Conservation (phyloP, 2,113 vertebrate species). For the Serinus canaria region DNA sequence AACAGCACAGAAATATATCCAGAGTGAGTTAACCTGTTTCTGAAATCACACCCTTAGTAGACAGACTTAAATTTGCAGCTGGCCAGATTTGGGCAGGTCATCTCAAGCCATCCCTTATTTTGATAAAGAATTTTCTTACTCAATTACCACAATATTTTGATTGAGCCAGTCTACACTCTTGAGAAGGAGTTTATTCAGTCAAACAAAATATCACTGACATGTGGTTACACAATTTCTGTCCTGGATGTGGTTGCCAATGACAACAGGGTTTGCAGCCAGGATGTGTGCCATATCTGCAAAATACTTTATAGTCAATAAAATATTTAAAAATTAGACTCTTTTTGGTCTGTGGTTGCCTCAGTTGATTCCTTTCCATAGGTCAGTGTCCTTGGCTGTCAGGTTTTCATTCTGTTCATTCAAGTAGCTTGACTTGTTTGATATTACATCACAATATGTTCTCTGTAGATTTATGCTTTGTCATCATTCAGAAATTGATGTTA, state of each 20-base stretch:
- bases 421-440: not conserved
- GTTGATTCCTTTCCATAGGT: not conserved
- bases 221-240: not conserved
- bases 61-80: not conserved
- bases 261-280: not conserved
- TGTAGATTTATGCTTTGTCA: not conserved
- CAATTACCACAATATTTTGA: not conserved
- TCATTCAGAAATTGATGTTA: not conserved
- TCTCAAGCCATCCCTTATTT: not conserved
- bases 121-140: not conserved
- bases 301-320: not conserved
- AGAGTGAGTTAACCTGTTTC: not conserved
- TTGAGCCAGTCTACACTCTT: not conserved
- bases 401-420: not conserved
- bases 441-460: not conserved
- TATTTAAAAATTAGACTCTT: not conserved
- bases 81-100: not conserved
- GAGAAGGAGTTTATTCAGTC: not conserved
- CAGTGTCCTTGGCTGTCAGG: not conserved
- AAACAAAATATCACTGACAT: not conserved
- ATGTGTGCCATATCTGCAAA: not conserved
- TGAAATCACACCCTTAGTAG: not conserved
- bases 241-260: not conserved
- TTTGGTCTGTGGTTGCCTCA: not conserved
- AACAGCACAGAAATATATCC: not conserved